Evolutionary conservation across 2,888 invertebrate species (phyloP), one percentile per base, ranked within the genome.

Genomic region (Drosophila subquinaria): DNA sequence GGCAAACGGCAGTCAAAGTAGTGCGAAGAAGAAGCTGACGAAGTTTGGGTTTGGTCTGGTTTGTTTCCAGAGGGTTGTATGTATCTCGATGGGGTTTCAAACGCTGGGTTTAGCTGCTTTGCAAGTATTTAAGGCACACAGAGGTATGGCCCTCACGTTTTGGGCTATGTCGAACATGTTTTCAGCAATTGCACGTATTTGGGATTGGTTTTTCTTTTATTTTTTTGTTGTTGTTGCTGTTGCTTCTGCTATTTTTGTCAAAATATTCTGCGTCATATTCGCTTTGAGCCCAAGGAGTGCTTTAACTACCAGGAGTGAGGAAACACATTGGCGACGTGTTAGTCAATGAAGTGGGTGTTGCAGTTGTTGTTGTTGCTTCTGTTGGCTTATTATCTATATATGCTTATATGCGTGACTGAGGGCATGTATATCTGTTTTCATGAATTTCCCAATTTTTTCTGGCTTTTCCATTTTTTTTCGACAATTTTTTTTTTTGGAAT

Each of bases 121-220:
- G 36, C 13, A 64, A 86, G 69, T 66, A 83, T 88, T 85, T 82
- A 82, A 88, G 76, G 82, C 80, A 56, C 68, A 75, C 65, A 69
- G 55, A 57, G 60, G 77, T 69, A 51, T 57, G 53, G 70, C 62
- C 68, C 71, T 73, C 87, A 86, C 84, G 83, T 83, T 74, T 69
- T 65, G 56, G 51, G 67, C 63, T 69, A 72, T 63, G 63, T 69
- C 52, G 57, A 73, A 66, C 81, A 76, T 72, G 78, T 84, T 83
- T 83, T 77, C 76, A 79, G 73, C 79, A 75, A 88, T 81, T 83
- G 79, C 90, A 90, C 87, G 82, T 88, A 82, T 76, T 80, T 78
- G 59, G 73, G 72, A 81, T 84, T 85, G 61, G 69, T 72, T 73
- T 69, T 85, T 59, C 72, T 72, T 70, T 66, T 68, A 11, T 45